phyloP scores from a whole-genome alignment of 1,140 invertebrate genomes.

The Trinorchestia longiramus region DNA sequence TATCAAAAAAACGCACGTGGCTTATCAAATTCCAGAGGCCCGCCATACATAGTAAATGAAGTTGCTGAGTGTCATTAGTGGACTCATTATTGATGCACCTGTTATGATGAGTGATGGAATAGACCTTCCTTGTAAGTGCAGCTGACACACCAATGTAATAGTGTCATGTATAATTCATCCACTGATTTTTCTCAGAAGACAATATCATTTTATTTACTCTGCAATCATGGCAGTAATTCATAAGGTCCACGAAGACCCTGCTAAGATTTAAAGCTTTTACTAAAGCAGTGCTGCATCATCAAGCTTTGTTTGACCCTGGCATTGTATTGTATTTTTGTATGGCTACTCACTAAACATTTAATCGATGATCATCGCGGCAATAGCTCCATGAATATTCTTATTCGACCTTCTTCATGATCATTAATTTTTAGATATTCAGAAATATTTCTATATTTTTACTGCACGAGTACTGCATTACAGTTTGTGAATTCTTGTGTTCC shows the following conservation, averaged over 20 bases:
- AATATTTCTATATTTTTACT: neutral
- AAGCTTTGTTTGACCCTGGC: neutral
- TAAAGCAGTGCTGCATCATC: neutral
- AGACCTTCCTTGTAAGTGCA: neutral
- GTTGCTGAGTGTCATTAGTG: neutral
- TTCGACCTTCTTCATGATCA: neutral
- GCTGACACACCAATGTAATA: neutral
- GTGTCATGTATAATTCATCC: neutral
- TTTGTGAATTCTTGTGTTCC: neutral
- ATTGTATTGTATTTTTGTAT: neutral
- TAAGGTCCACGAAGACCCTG: neutral
- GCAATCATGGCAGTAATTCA: neutral
- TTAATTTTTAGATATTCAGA: neutral
- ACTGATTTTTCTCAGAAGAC: neutral
- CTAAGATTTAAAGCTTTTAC: neutral
- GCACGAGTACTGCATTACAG: neutral
- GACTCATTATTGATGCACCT: neutral
- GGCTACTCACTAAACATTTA: neutral
- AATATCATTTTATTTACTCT: neutral
- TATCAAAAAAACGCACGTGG: neutral
- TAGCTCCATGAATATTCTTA: neutral
- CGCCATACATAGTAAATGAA: neutral
- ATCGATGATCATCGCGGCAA: neutral
- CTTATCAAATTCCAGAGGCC: neutral
- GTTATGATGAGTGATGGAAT: neutral